Conservation (phyloP, 1,140 invertebrate species). For the Cecropterus lyciades region DNA sequence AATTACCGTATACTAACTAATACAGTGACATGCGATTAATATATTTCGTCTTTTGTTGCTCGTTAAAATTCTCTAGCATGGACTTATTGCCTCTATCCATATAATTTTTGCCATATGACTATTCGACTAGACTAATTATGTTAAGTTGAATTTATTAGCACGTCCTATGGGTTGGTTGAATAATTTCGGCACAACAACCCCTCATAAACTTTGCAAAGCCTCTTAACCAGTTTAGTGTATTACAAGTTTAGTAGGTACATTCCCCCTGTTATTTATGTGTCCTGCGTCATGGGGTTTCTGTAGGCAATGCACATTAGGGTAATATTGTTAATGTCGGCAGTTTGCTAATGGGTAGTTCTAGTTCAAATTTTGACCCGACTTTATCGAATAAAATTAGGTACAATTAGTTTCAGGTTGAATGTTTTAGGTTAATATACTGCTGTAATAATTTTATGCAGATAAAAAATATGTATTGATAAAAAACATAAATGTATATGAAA, state of each 20-base stretch:
- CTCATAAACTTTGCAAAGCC: conserved; percentile 25
- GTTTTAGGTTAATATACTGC: no score
- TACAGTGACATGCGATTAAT: no score
- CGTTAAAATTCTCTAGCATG: no score
- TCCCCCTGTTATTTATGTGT: conserved; percentile 48
- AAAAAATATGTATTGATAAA: no score
- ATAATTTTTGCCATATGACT: no score
- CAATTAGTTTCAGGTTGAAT: no score
- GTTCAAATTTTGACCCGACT: conserved; percentile 4
- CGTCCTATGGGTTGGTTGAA: conserved; percentile 40
- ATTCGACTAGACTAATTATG: neutral
- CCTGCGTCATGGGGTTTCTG: conserved; percentile 52
- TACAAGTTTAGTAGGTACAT: conserved; percentile 31
- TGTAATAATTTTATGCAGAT: no score
- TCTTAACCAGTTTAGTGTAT: conserved; percentile 5
- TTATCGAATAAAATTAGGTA: conserved; percentile 3
- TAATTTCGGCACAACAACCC: neutral
- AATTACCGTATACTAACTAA: no score
- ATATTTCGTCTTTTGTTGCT: no score
- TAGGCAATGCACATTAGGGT: conserved; percentile 13
- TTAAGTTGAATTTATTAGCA: conserved; percentile 3
- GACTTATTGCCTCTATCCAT: no score
- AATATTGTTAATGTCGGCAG: conserved; percentile 17
- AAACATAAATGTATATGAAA: no score
- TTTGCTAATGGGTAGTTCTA: conserved; percentile 3